Evolutionary conservation across 2,797 vertebrate genomes (phyloP).

Genomic region (Manis crassicaudata): DNA sequence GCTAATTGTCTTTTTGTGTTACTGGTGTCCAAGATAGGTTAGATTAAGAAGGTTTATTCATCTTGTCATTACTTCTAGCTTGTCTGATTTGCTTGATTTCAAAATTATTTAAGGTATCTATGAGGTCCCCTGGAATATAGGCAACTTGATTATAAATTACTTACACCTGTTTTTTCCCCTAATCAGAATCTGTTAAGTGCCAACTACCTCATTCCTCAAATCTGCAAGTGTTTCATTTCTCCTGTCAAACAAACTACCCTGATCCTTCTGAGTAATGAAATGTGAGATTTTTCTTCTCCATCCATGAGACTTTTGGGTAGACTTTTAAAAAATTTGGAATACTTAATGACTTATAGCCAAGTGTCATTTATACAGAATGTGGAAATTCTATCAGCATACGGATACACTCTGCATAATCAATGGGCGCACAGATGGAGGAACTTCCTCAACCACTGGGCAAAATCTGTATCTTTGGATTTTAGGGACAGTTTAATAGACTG

Average conservation of each 20-base stretch:
- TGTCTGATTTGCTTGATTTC: constrained; percentile 72
- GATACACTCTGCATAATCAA: neutral
- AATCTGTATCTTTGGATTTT: constrained; percentile 27
- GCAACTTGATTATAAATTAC: constrained; percentile 71
- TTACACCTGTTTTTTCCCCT: constrained; percentile 55
- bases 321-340: constrained; percentile 1
- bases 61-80: constrained; percentile 67
- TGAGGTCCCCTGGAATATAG: constrained; percentile 49
- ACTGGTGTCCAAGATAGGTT: constrained; percentile 68
- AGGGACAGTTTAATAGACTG: constrained; percentile 45
- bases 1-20: constrained; percentile 55
- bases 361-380: neutral
- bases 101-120: constrained; percentile 43
- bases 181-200: constrained; percentile 56
- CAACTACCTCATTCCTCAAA: constrained; percentile 72
- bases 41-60: constrained; percentile 63
- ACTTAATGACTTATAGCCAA: neutral
- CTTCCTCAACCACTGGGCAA: neutral
- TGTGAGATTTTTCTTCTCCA: neutral
- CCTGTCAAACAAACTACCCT: constrained; percentile 62
- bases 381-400: constrained; percentile 23
- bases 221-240: constrained; percentile 71
- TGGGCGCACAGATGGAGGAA: neutral
- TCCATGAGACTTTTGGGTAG: neutral
- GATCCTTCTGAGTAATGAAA: neutral